Evolutionary conservation across 2,888 invertebrate genomes (phyloP).

Genomic region (Erebia ligea): DNA sequence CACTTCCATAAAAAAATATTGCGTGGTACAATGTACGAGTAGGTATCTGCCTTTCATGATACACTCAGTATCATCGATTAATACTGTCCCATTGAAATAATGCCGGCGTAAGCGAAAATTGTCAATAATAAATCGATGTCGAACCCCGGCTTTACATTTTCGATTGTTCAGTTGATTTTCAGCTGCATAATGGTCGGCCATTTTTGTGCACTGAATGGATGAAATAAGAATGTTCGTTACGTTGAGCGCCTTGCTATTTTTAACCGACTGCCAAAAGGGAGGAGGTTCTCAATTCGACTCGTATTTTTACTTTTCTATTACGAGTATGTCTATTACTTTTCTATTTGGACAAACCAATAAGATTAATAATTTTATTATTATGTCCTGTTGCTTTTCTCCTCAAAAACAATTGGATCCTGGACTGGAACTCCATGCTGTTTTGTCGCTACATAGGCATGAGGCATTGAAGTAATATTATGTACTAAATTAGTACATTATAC

Average conservation of each 20-base stretch:
- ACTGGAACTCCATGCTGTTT: no score
- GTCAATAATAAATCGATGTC: constrained; percentile 48
- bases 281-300: no score
- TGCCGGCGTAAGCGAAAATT: constrained; percentile 48
- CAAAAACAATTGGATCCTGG: no score
- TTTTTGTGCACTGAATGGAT: constrained; percentile 6
- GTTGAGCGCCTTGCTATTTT: constrained; percentile 1
- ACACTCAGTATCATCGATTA: constrained; percentile 14
- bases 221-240: constrained; percentile 13
- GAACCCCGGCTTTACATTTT: constrained; percentile 25
- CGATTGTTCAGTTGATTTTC: constrained; percentile 35
- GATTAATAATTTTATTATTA: no score
- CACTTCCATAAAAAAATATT: constrained; percentile 43
- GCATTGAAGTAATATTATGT: no score
- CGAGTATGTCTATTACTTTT: no score
- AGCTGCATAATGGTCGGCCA: constrained; percentile 19
- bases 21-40: no score
- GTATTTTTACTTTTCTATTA: no score
- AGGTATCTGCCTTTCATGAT: constrained; percentile 2
- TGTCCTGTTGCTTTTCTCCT: no score
- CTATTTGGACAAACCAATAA: no score
- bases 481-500: no score
- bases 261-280: background rate
- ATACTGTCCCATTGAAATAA: constrained; percentile 46
- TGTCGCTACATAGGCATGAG: no score